Evolutionary conservation across 64 coral and sea anemone species (phyloP), one percentile per base, ranked within the genome.

Genomic region (Porites australiensis): DNA sequence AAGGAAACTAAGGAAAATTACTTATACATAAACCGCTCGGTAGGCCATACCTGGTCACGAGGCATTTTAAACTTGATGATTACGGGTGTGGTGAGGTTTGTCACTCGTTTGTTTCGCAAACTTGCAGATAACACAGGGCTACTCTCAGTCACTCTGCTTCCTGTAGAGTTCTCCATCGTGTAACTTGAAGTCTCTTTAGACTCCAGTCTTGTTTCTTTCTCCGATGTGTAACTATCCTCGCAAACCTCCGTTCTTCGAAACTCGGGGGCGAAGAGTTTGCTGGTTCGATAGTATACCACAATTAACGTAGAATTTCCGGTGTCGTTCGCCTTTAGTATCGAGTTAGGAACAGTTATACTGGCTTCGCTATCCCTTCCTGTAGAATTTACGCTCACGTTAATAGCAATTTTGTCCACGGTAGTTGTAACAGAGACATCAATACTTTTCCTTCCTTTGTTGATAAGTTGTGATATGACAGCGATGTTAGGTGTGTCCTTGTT

Each of bases 271-370:
- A 99, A 99, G 3, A 99, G 88, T 2, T 96, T 96, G 23, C 91
- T 86, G 22, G 58, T 99, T 54, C 90, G 93, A 75, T 99, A 99
- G 66, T 99, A 99, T n/a, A 99, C 92, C 52, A 99, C 88, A 85
- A 94, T 94, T 63, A 99, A 89, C 4, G 83, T 96, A 19, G 87
- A 79, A 13, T 96, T 96, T 5, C 48, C 75, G 8, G 91, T 74
- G 4, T 44, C 75, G 61, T 92, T 90, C 6, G 20, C 74, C 22
- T 59, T 22, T 8, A 99, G 53, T 13, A 79, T 86, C 0, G 91
- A 88, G 1, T 54, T 51, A 6, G 94, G 94, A 44, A 99, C 91
- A 0, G 63, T 82, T 50, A 96, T 91, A 15, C 75, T 85, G 0
- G 94, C 88, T 13, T 75, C 88, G 6, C 50, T 83, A n/a, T 86